Conservation (phyloP, 2,113 vertebrate genomes). For the Felis catus region DNA sequence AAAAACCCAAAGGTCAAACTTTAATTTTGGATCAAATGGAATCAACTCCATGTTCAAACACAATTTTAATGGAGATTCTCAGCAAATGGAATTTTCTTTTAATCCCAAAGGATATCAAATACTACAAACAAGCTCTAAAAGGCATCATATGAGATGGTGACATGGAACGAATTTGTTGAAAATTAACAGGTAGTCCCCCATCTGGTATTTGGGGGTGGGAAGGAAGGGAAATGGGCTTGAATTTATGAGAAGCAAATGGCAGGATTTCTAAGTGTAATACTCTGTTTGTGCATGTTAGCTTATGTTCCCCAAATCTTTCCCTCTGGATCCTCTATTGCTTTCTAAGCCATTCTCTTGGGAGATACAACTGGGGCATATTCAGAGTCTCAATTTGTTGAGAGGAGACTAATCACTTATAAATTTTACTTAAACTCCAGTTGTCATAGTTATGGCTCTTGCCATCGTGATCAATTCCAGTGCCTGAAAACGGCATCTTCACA, state of each 20-base stretch:
- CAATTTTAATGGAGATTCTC: not conserved
- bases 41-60: constrained; percentile 24
- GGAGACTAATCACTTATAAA: constrained; percentile 73
- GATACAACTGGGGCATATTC: constrained; percentile 58
- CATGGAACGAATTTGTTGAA: not conserved
- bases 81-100: not conserved
- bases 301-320: constrained; percentile 64
- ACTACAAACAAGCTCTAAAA: not conserved
- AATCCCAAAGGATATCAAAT: constrained; percentile 9
- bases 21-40: not conserved
- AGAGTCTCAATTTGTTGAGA: constrained; percentile 52
- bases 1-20: constrained; percentile 51
- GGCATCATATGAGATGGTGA: not conserved
- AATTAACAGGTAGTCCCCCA: constrained; percentile 58
- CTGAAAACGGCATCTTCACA: constrained; percentile 11
- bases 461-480: not conserved
- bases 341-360: constrained; percentile 71
- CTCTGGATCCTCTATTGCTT: constrained; percentile 61
- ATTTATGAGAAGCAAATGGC: constrained; percentile 26
- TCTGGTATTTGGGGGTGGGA: constrained; percentile 39
- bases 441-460: not conserved
- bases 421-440: constrained; percentile 66
- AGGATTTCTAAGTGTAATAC: constrained; percentile 41
- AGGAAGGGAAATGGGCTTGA: not conserved
- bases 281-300: constrained; percentile 33